These are phyloP conservation scores for Metaphire vulgaris DNA, from an alignment of 1,140 invertebrate genomes.

Conservation along the genomic window DNA sequence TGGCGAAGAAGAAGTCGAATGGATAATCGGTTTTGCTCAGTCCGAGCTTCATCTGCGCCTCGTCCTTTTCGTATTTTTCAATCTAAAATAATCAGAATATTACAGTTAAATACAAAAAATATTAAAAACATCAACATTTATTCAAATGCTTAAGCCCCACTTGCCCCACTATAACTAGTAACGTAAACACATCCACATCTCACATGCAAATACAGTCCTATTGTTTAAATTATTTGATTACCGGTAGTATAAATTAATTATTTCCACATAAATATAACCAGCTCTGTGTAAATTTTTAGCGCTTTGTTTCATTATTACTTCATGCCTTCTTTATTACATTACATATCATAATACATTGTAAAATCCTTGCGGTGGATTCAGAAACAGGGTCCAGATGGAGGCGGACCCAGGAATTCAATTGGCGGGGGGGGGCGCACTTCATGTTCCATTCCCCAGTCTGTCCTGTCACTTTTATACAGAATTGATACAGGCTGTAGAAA, in stretches of 20 bases:
- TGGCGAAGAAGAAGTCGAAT: conserved; percentile 57
- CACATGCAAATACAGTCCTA: not conserved
- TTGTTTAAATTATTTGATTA: not conserved
- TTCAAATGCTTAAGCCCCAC: not conserved
- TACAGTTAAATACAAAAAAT: conserved; percentile 22
- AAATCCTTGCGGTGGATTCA: too few relatives aligned
- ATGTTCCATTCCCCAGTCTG: too few relatives aligned
- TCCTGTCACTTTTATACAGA: too few relatives aligned
- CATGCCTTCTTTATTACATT: too few relatives aligned
- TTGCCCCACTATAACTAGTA: not conserved
- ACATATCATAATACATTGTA: too few relatives aligned
- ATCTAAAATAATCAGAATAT: conserved; percentile 40
- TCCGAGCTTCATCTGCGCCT: conserved; percentile 42
- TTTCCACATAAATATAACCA: not conserved
- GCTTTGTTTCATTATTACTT: too few relatives aligned
- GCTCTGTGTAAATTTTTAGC: too few relatives aligned
- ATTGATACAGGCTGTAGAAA: too few relatives aligned
- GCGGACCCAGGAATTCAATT: too few relatives aligned
- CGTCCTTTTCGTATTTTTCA: conserved; percentile 44
- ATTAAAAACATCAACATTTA: not conserved
- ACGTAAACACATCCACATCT: not conserved
- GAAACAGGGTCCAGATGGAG: too few relatives aligned
- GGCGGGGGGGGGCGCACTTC: too few relatives aligned
- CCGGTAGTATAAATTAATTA: not conserved
- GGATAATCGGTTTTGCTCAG: conserved; percentile 51